phyloP scores from a whole-genome alignment of 2,888 invertebrate genomes.

The Yponomeuta cagnagella region DNA sequence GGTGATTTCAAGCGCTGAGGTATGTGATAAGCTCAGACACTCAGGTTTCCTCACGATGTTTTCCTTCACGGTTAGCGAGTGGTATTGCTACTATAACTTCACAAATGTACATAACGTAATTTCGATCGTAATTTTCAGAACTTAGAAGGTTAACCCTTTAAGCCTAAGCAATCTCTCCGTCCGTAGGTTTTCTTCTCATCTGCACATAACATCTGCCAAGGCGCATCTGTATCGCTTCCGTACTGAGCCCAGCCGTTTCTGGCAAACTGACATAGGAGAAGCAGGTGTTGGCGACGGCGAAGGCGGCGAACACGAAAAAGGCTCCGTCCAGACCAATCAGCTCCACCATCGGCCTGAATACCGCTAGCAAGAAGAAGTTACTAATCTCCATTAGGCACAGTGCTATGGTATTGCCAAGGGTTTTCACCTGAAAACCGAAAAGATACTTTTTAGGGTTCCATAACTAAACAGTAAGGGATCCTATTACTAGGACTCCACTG shows the following conservation, averaged over 20 bases:
- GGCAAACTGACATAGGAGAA: conserved; percentile 37
- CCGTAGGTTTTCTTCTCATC: neutral
- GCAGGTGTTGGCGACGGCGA: conserved; percentile 31
- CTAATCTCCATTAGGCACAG: conserved; percentile 25
- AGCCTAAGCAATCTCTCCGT: too few relatives aligned
- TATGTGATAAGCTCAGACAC: too few relatives aligned
- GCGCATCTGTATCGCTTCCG: neutral
- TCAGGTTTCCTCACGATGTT: too few relatives aligned
- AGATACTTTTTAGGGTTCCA: too few relatives aligned
- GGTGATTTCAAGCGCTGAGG: too few relatives aligned
- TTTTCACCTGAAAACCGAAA: conserved; percentile 31
- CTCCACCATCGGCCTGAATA: conserved; percentile 29
- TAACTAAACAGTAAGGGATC: too few relatives aligned
- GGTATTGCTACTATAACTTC: too few relatives aligned
- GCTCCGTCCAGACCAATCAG: conserved; percentile 43
- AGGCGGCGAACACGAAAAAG: conserved; percentile 41
- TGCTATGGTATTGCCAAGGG: conserved; percentile 28
- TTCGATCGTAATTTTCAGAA: too few relatives aligned
- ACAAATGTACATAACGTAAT: too few relatives aligned
- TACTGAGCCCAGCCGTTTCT: conserved; percentile 46
- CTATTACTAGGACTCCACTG: too few relatives aligned
- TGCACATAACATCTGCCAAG: neutral
- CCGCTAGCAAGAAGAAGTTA: conserved; percentile 31
- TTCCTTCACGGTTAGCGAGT: too few relatives aligned
- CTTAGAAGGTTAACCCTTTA: too few relatives aligned